phyloP scores from a whole-genome alignment of 2,113 vertebrate species.

The Lampris megalopsis region DNA sequence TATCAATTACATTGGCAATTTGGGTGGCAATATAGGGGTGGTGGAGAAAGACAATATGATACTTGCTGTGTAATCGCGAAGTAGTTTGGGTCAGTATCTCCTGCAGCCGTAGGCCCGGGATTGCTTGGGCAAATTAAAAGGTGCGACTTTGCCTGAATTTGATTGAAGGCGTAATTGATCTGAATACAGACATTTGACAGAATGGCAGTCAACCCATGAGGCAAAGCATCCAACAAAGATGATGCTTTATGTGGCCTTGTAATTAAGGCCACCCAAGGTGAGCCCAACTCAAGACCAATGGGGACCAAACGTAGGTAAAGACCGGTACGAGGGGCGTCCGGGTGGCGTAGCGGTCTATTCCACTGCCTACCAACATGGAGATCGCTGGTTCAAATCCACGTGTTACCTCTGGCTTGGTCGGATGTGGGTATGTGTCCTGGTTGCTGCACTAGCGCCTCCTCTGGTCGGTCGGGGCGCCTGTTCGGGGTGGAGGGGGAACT shows the following conservation, averaged over 20 bases:
- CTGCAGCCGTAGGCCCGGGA: constrained; percentile 21
- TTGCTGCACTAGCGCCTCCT: no score
- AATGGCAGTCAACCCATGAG: constrained; percentile 1
- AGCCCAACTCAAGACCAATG: no score
- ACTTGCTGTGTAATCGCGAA: constrained; percentile 49
- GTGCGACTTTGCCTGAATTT: constrained; percentile 28
- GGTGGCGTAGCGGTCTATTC: no score
- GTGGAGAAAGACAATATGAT: constrained; percentile 40
- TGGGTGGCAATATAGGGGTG: constrained; percentile 56
- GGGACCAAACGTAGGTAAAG: no score
- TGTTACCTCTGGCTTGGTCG: no score
- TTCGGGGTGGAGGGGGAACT: no score
- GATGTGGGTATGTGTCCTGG: no score
- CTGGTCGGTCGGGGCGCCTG: no score
- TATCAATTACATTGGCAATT: constrained; percentile 74
- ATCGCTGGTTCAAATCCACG: no score
- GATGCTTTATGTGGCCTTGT: background rate
- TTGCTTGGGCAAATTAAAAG: constrained; percentile 36
- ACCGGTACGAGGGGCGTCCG: no score
- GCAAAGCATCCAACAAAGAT: constrained; percentile 14
- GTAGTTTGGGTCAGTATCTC: constrained; percentile 56
- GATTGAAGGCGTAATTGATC: constrained; percentile 21
- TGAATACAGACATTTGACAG: constrained; percentile 21
- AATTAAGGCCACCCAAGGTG: no score
- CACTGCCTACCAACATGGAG: no score